These are phyloP conservation scores for Capricornis sumatraensis DNA, from an alignment of 2,113 vertebrate species.

Conservation along the genomic window DNA sequence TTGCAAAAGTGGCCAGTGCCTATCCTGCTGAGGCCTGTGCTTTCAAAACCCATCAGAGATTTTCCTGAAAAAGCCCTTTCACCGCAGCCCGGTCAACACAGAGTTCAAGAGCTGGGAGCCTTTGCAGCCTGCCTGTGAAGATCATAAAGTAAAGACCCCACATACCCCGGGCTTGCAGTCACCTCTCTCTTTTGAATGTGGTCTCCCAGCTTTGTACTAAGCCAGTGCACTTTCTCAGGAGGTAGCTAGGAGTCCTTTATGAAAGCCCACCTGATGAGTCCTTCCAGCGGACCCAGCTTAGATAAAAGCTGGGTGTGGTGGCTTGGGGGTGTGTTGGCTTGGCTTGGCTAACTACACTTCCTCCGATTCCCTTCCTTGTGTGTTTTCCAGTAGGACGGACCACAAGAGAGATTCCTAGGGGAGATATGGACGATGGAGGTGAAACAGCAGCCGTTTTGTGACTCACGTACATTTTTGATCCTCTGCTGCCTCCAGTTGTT, in stretches of 20 bases:
- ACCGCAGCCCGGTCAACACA: background rate
- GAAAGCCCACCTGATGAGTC: background rate
- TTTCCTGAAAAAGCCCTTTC: background rate
- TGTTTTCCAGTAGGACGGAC: accelerated
- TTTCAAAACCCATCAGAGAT: background rate
- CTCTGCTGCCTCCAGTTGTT: background rate
- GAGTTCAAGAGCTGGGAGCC: background rate
- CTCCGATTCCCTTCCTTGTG: background rate
- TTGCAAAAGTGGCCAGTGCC: background rate
- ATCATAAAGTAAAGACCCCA: background rate
- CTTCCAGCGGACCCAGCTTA: background rate
- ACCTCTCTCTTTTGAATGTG: background rate
- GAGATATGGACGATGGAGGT: background rate
- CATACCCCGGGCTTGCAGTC: background rate
- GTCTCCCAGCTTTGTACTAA: background rate
- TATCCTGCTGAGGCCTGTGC: background rate
- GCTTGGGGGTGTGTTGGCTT: background rate
- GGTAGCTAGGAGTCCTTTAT: background rate
- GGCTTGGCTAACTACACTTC: background rate
- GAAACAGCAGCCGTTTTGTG: background rate
- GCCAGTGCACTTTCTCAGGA: background rate
- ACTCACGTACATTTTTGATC: accelerated
- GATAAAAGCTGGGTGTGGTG: background rate
- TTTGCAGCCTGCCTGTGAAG: background rate
- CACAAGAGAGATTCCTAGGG: background rate